These are phyloP conservation scores for Ataeniobius toweri DNA, from an alignment of 2,797 vertebrate genomes.

Conservation along the genomic window DNA sequence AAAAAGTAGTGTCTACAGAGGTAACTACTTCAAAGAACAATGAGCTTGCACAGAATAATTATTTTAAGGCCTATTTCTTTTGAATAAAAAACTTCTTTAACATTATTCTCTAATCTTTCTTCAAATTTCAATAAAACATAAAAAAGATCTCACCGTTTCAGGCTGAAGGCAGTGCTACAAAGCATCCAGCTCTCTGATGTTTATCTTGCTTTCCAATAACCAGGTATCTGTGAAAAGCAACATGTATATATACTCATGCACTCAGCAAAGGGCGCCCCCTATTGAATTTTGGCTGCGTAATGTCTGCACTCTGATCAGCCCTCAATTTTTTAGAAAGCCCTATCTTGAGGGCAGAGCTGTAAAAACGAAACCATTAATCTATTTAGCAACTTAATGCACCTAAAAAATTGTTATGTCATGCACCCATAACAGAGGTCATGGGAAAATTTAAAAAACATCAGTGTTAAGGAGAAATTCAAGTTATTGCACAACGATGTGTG, in stretches of 20 bases:
- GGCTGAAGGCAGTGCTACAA: constrained; percentile 19
- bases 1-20: neutral
- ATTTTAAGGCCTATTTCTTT: neutral
- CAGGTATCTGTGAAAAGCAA: constrained; percentile 16
- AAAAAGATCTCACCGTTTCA: constrained; percentile 43
- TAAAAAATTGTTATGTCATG: neutral
- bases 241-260: constrained; percentile 51
- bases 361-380: neutral
- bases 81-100: neutral
- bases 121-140: neutral
- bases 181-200: constrained; percentile 14
- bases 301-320: neutral
- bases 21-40: neutral
- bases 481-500: constrained; percentile 5
- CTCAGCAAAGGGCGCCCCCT: constrained; percentile 50
- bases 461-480: neutral
- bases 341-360: neutral
- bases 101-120: neutral
- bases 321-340: constrained; percentile 4
- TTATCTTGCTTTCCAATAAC: constrained; percentile 22
- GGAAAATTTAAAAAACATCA: neutral
- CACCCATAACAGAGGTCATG: neutral
- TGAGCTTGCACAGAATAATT: neutral
- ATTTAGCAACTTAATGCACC: neutral
- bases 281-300: constrained; percentile 14